Percentiles rank a stretch among this genome's conserved stretches.
Evolutionary conservation across 2,888 invertebrate genomes (phyloP).

Genomic region (Notodonta ziczac): DNA sequence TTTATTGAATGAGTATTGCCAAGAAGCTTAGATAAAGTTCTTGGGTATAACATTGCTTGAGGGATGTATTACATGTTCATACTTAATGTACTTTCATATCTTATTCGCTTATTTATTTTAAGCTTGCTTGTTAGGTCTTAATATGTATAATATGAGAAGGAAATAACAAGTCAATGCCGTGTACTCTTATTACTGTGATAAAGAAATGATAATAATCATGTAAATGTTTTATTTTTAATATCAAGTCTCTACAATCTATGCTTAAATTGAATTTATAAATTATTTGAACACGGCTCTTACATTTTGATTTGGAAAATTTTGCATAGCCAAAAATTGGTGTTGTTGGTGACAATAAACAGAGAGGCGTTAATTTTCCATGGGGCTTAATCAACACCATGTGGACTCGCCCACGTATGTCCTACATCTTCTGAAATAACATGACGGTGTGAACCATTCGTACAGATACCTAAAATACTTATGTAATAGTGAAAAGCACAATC

Average conservation of each 20-base stretch:
- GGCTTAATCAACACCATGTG: neutral
- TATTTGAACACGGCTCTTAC: neutral
- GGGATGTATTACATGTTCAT: neutral
- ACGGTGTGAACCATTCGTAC: neutral
- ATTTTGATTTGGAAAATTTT: neutral
- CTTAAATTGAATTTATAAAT: no score
- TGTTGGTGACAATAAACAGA: slow-evolving; percentile 2
- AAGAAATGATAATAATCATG: neutral
- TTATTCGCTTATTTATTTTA: no score
- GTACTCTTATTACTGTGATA: neutral
- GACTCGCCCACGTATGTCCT: slow-evolving; percentile 1
- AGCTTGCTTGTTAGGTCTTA: no score
- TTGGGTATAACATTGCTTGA: no score
- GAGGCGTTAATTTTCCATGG: neutral
- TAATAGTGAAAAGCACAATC: neutral
- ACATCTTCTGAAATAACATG: neutral
- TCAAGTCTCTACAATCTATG: neutral
- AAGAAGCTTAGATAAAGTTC: no score
- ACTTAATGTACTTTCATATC: no score
- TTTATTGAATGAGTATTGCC: no score
- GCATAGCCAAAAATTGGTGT: neutral
- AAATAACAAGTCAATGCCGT: neutral
- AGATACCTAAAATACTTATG: neutral
- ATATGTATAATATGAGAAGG: no score
- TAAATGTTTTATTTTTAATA: neutral